phyloP scores from a whole-genome alignment of 2,113 vertebrate species.

The Engystomops pustulosus region DNA sequence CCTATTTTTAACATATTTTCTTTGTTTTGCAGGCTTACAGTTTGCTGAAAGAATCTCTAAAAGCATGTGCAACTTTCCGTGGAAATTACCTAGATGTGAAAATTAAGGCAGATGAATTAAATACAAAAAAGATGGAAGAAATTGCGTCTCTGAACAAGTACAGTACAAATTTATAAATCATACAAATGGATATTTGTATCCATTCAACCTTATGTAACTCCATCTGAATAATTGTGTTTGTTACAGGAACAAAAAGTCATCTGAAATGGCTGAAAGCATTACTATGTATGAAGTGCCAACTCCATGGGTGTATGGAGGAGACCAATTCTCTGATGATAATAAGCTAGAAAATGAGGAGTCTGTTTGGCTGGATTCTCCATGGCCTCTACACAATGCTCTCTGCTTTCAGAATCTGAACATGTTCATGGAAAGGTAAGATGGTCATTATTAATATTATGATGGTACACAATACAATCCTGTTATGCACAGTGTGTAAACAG shows the following conservation, averaged over 20 bases:
- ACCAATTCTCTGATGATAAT: conserved; percentile 36
- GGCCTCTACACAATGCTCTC: conserved; percentile 53
- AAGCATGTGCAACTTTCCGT: conserved; percentile 55
- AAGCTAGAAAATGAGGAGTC: not conserved
- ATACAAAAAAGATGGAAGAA: conserved; percentile 41
- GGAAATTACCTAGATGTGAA: conserved; percentile 57
- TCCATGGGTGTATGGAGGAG: conserved; percentile 38
- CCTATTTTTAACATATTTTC: not conserved
- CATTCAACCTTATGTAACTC: not conserved
- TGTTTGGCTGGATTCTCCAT: conserved; percentile 45
- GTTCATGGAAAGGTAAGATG: conserved; percentile 58
- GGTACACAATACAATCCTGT: no score
- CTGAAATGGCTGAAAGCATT: conserved; percentile 5
- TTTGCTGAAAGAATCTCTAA: conserved; percentile 51
- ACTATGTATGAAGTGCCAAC: conserved; percentile 42
- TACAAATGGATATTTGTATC: no score
- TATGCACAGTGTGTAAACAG: no score
- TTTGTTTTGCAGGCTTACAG: conserved; percentile 33
- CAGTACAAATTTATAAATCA: not conserved
- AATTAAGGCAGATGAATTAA: conserved; percentile 50
- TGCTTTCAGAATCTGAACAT: conserved; percentile 57
- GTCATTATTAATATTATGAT: not conserved
- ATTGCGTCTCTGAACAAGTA: conserved; percentile 19
- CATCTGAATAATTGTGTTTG: not conserved
- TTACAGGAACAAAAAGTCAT: conserved; percentile 23